These are phyloP conservation scores for Chloroclysta siterata DNA, from an alignment of 2,888 invertebrate species.

Conservation along the genomic window DNA sequence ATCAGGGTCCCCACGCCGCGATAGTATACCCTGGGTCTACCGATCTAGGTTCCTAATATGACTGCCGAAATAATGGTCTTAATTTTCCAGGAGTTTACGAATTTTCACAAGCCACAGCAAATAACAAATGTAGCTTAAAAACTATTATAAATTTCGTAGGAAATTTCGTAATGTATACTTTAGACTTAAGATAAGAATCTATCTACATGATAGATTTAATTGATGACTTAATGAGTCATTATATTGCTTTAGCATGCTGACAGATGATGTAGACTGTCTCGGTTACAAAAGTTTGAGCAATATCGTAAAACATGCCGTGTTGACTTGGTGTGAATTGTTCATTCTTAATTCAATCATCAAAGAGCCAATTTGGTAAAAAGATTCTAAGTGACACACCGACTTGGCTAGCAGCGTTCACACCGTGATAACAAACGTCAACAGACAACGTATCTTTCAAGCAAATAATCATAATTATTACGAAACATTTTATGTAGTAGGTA, in stretches of 20 bases:
- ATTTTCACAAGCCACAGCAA: neutral
- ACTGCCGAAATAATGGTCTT: neutral
- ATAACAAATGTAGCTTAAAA: neutral
- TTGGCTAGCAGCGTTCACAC: no score
- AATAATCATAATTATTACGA: no score
- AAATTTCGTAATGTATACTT: constrained; percentile 8
- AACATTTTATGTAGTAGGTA: no score
- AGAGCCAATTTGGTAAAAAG: no score
- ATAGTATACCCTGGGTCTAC: neutral
- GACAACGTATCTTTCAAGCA: no score
- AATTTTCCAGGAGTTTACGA: neutral
- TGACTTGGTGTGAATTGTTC: no score
- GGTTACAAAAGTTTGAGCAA: no score
- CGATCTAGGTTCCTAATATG: neutral
- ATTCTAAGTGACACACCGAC: no score
- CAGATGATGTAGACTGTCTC: neutral
- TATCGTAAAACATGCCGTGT: no score
- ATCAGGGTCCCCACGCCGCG: neutral
- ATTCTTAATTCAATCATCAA: no score
- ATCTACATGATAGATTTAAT: constrained; percentile 1
- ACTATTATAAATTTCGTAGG: constrained; percentile 1
- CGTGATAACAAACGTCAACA: no score
- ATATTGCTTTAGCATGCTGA: neutral
- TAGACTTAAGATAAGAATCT: constrained; percentile 3
- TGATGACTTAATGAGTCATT: constrained; percentile 2